Conservation (phyloP, 2,888 invertebrate genomes). For the Oxytorus armatus region DNA sequence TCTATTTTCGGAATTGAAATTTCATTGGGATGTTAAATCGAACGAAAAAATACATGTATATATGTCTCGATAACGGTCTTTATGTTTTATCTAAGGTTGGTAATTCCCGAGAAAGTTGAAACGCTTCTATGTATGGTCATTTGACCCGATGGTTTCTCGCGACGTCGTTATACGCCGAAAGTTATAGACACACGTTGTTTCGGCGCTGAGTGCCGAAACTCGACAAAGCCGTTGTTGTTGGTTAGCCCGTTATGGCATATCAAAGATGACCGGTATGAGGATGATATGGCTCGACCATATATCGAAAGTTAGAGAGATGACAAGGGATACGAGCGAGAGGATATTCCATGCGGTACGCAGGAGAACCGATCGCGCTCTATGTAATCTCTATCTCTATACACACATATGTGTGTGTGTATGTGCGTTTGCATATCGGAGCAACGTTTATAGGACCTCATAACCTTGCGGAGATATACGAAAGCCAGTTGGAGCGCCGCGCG, state of each 20-base stretch:
- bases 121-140: no score
- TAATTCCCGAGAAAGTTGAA: no score
- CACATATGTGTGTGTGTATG: no score
- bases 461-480: slow-evolving; percentile 73
- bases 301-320: slow-evolving; percentile 48
- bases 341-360: slow-evolving; percentile 31
- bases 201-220: neutral
- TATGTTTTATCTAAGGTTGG: no score
- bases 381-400: slow-evolving; percentile 15
- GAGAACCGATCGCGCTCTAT: slow-evolving; percentile 30
- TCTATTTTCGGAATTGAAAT: no score
- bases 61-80: no score
- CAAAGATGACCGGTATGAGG: slow-evolving; percentile 9
- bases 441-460: slow-evolving; percentile 77
- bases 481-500: slow-evolving; percentile 59
- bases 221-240: slow-evolving; percentile 13
- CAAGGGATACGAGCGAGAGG: slow-evolving; percentile 60
- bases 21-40: no score
- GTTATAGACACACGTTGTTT: slow-evolving; percentile 15
- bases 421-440: slow-evolving; percentile 48
- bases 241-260: slow-evolving; percentile 25
- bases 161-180: slow-evolving; percentile 16
- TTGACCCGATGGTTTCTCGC: no score
- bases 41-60: no score
- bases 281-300: slow-evolving; percentile 29